Conservation (phyloP, 1,140 invertebrate species). For the Lordiphosa clarofinis region DNA sequence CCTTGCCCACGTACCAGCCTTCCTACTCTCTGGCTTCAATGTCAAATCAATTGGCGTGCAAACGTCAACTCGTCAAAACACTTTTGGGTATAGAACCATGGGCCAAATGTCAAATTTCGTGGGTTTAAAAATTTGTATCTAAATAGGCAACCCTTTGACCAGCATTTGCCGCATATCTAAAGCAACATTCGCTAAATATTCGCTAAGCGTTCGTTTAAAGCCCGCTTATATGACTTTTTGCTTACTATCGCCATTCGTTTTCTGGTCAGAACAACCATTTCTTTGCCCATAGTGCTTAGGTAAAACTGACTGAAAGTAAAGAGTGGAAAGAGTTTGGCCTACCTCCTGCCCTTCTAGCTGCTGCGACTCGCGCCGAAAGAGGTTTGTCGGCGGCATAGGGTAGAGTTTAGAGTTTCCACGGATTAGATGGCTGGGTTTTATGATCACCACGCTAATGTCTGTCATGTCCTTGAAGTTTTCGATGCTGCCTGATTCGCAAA, state of each 20-base stretch:
- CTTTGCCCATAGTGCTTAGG: slow-evolving; percentile 19
- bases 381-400: slow-evolving; percentile 43
- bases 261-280: background rate
- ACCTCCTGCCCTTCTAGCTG: slow-evolving; percentile 34
- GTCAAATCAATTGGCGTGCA: slow-evolving; percentile 75
- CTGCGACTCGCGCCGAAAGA: slow-evolving; percentile 69
- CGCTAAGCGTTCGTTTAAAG: too few species aligned
- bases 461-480: slow-evolving; percentile 53
- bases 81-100: too few species aligned
- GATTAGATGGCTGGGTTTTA: slow-evolving; percentile 62
- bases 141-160: too few species aligned
- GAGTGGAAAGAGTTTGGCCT: slow-evolving; percentile 60
- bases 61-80: slow-evolving; percentile 54
- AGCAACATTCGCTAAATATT: too few species aligned
- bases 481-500: slow-evolving; percentile 62
- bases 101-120: too few species aligned
- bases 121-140: too few species aligned
- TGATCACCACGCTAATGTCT: slow-evolving; percentile 63
- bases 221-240: too few species aligned
- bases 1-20: background rate
- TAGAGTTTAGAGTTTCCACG: slow-evolving; percentile 75
- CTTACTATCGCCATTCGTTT: too few species aligned
- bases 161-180: too few species aligned
- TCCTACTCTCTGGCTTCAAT: slow-evolving; percentile 46
- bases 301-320: slow-evolving; percentile 23